A percentile compares a stretch with the other conserved stretches of the same genome.
Conservation (phyloP, 92 coral and sea anemone species). For the Zoanthus gigantus region DNA sequence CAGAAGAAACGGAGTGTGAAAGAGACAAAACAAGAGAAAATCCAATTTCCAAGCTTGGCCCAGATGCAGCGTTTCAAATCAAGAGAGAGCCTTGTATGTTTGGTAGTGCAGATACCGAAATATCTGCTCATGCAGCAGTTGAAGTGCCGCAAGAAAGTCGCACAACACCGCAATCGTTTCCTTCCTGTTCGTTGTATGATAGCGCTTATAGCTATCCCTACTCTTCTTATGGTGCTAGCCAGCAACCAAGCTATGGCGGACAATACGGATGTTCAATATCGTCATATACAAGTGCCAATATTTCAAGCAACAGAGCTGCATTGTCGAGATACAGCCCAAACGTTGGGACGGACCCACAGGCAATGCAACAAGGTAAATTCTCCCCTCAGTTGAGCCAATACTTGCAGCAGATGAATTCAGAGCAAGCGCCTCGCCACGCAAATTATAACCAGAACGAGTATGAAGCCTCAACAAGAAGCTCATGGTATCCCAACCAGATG, state of each 20-base stretch:
- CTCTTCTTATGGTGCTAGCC: constrained; percentile 73
- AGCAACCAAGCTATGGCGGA: constrained; percentile 69
- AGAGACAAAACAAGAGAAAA: constrained; percentile 48
- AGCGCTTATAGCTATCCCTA: constrained; percentile 71
- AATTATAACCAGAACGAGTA: constrained; percentile 70
- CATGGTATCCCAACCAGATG: constrained; percentile 72
- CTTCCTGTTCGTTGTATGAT: constrained; percentile 82
- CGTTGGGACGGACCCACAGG: constrained; percentile 49
- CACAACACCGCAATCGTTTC: constrained; percentile 88
- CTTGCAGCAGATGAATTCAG: constrained; percentile 72
- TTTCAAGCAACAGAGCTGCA: constrained; percentile 63
- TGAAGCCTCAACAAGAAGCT: constrained; percentile 65
- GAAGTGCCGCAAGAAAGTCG: constrained; percentile 52
- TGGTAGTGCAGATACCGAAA: constrained; percentile 59
- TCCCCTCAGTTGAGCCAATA: constrained; percentile 88
- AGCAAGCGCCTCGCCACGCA: constrained; percentile 63
- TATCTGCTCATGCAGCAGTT: constrained; percentile 21
- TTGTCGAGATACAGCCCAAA: constrained; percentile 71
- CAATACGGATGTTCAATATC: constrained; percentile 73
- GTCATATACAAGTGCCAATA: constrained; percentile 63
- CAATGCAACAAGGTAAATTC: constrained; percentile 66
- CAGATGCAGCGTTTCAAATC: constrained; percentile 51
- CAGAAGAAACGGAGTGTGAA: constrained; percentile 53
- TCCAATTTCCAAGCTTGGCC: constrained; percentile 45
- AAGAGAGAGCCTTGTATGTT: constrained; percentile 73